Conservation (phyloP, 2,888 invertebrate species). For the Aphelenchoides bicaudatus region DNA sequence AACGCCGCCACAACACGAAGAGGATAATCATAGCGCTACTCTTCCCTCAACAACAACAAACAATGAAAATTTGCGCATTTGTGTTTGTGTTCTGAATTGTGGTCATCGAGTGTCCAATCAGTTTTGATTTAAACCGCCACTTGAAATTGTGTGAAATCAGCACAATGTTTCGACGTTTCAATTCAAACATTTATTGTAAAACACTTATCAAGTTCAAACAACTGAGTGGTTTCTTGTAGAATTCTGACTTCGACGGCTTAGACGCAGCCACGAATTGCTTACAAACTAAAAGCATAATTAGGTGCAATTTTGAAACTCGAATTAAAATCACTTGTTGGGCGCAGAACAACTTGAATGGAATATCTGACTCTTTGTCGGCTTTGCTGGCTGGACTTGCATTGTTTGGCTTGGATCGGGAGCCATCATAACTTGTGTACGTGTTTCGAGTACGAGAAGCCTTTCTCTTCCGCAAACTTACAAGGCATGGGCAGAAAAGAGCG, state of each 20-base stretch:
- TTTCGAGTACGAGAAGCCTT: constrained; percentile 14
- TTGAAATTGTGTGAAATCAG: too few relatives aligned
- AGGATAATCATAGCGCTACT: too few relatives aligned
- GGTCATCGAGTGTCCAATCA: too few relatives aligned
- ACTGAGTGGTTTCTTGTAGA: constrained; percentile 11
- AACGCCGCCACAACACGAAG: too few relatives aligned
- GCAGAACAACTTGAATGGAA: constrained; percentile 29
- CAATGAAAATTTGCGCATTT: too few relatives aligned
- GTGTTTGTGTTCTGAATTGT: too few relatives aligned
- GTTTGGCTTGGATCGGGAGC: constrained; percentile 1
- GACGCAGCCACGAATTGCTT: constrained; percentile 1
- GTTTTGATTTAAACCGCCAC: too few relatives aligned
- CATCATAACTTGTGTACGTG: background rate
- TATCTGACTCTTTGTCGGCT: constrained; percentile 22
- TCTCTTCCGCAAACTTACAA: constrained; percentile 5
- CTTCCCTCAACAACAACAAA: too few relatives aligned
- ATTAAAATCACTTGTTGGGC: constrained; percentile 26
- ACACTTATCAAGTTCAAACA: constrained; percentile 9
- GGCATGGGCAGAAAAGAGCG: constrained; percentile 29
- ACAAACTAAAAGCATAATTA: background rate
- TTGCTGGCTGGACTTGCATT: constrained; percentile 2
- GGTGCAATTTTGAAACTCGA: background rate
- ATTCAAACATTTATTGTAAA: too few relatives aligned
- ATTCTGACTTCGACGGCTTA: constrained; percentile 18
- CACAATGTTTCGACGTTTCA: too few relatives aligned